Percentiles rank a stretch among this genome's conserved stretches.
Evolutionary conservation across 2,113 vertebrate species (phyloP).

Genomic region (human (Homo sapiens)): DNA sequence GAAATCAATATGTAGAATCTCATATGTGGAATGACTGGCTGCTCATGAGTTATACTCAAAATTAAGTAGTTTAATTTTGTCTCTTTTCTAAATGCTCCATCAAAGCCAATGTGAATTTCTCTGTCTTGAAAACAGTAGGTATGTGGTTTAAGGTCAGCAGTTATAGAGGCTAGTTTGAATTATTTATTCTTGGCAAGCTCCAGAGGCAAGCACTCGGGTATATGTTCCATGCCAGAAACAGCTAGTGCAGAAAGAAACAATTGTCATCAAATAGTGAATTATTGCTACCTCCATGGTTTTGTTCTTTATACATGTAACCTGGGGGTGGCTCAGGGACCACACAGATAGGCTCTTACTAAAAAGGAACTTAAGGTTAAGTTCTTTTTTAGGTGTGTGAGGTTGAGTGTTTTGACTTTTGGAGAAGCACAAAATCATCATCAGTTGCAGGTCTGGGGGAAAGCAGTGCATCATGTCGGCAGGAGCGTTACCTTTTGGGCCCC

Average conservation of each 20-base stretch:
- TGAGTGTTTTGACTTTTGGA: not conserved
- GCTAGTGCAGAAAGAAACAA: not conserved
- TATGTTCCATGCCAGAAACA: not conserved
- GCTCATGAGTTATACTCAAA: not conserved
- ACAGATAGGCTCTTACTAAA: too few relatives aligned
- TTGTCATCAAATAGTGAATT: not conserved
- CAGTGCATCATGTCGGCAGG: not conserved
- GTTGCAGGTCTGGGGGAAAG: not conserved
- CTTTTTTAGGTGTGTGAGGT: not conserved
- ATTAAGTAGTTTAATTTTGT: slow-evolving; percentile 4
- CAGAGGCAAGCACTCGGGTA: not conserved
- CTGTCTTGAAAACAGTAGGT: not conserved
- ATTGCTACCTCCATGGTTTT: not conserved
- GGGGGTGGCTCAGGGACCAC: not conserved
- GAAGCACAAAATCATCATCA: slow-evolving; percentile 16
- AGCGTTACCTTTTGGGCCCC: not conserved
- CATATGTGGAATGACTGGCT: not conserved
- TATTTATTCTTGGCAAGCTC: slow-evolving; percentile 15
- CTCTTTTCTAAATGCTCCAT: slow-evolving; percentile 3
- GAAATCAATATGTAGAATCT: not conserved
- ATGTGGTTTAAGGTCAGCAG: not conserved
- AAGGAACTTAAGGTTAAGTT: not conserved
- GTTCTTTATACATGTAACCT: not conserved
- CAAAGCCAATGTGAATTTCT: not conserved
- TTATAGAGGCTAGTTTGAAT: not conserved